These are phyloP conservation scores for Cordilura impudica DNA, from an alignment of 2,888 invertebrate species.

Conservation along the genomic window DNA sequence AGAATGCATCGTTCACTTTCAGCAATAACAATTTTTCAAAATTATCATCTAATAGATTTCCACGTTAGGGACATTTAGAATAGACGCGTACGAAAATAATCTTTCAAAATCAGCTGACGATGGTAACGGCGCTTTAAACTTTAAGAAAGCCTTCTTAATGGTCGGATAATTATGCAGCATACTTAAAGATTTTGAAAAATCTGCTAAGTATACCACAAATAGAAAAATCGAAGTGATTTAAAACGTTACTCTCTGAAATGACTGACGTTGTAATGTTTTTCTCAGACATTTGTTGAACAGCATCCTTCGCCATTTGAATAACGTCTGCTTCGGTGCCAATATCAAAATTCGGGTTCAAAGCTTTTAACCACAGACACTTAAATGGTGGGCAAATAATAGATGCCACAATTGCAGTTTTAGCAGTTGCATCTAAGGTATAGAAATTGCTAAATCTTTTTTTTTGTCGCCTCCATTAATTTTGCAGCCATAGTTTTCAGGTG, in stretches of 20 bases:
- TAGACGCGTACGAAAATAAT: slow-evolving; percentile 17
- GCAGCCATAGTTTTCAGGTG: slow-evolving; percentile 12
- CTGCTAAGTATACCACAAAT: not conserved
- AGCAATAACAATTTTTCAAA: slow-evolving; percentile 24
- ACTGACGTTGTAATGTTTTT: slow-evolving; percentile 11
- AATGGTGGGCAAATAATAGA: slow-evolving; percentile 33
- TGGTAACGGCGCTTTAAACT: not conserved
- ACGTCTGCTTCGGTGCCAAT: slow-evolving; percentile 26
- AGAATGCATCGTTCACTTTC: not conserved
- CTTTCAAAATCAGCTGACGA: slow-evolving; percentile 10
- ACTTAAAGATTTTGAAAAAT: not conserved
- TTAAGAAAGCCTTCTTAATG: not conserved
- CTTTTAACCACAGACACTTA: slow-evolving; percentile 31
- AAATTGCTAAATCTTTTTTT: slow-evolving; percentile 27
- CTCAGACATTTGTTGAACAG: slow-evolving; percentile 30
- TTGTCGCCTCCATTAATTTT: slow-evolving; percentile 21
- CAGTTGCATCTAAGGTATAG: slow-evolving; percentile 18
- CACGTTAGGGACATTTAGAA: slow-evolving; percentile 14
- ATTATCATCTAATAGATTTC: slow-evolving; percentile 17
- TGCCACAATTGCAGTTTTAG: slow-evolving; percentile 35
- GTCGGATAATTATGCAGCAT: not conserved
- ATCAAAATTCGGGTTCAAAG: slow-evolving; percentile 35
- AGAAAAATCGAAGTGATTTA: not conserved
- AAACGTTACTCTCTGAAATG: slow-evolving; percentile 8
- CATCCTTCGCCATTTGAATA: slow-evolving; percentile 32